Percentiles rank a stretch among this genome's conserved stretches.
These are phyloP conservation scores for Drosophila lacteicornis DNA, from an alignment of 1,140 invertebrate genomes.

Conservation along the genomic window DNA sequence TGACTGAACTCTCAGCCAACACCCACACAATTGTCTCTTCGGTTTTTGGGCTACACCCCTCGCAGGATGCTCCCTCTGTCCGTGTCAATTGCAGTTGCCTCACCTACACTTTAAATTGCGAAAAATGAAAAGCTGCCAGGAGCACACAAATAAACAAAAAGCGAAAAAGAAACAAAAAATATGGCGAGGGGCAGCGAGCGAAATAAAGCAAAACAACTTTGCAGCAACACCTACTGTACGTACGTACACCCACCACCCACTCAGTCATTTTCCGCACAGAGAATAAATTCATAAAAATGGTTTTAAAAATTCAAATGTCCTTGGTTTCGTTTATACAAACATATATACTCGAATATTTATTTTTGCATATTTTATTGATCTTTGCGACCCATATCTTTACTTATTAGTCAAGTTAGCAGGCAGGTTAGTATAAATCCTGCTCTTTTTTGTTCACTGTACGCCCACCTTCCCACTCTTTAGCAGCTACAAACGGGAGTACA, in stretches of 20 bases:
- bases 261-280: background rate
- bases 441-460: background rate
- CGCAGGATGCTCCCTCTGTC: slow-evolving; percentile 64
- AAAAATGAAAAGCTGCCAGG: slow-evolving; percentile 77
- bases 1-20: slow-evolving; percentile 29
- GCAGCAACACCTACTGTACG: slow-evolving; percentile 46
- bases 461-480: slow-evolving; percentile 22
- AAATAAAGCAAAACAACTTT: slow-evolving; percentile 62
- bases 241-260: slow-evolving; percentile 1
- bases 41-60: slow-evolving; percentile 31
- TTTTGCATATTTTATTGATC: too few species aligned
- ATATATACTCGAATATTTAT: too few species aligned
- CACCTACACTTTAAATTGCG: slow-evolving; percentile 77
- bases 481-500: slow-evolving; percentile 58
- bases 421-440: too few species aligned
- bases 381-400: too few species aligned
- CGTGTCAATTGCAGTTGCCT: slow-evolving; percentile 79
- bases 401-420: too few species aligned
- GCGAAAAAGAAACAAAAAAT: slow-evolving; percentile 15
- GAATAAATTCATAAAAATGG: background rate
- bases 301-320: background rate
- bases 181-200: slow-evolving; percentile 19
- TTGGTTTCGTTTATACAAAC: too few species aligned
- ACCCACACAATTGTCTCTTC: slow-evolving; percentile 59
- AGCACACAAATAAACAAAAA: slow-evolving; percentile 55